phyloP scores from a whole-genome alignment of 2,797 vertebrate species.

The Diglossa cyanea region DNA sequence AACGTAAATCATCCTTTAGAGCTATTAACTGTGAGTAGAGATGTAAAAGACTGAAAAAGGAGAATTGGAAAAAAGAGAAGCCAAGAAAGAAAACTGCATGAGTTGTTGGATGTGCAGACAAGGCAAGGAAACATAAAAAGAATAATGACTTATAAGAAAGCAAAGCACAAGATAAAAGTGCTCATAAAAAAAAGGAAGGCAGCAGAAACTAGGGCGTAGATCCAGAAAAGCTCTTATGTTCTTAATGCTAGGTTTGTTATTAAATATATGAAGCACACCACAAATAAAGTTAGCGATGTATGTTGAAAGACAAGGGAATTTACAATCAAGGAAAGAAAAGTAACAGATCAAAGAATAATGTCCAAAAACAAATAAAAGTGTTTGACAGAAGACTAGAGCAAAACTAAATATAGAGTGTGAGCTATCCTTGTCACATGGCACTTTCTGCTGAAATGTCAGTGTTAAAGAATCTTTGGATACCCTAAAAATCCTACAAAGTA shows the following conservation, averaged over 20 bases:
- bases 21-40: background rate
- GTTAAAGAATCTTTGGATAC: background rate
- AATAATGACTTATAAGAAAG: background rate
- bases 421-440: background rate
- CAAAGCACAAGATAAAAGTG: background rate
- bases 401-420: background rate
- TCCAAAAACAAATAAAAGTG: background rate
- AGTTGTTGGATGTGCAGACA: background rate
- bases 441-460: background rate
- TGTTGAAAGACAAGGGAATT: background rate
- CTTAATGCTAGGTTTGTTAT: background rate
- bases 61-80: background rate
- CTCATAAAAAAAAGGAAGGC: background rate
- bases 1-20: background rate
- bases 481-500: background rate
- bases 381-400: background rate
- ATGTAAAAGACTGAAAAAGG: background rate
- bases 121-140: slow-evolving; percentile 12
- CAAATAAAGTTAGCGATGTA: background rate
- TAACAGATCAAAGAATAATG: background rate
- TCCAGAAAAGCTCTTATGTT: slow-evolving; percentile 48
- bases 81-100: background rate
- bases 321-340: background rate
- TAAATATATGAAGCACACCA: background rate
- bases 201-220: background rate